Base-by-base conservation (phyloP, 1,140 invertebrate species). In the Plutomurus gul region DNA sequence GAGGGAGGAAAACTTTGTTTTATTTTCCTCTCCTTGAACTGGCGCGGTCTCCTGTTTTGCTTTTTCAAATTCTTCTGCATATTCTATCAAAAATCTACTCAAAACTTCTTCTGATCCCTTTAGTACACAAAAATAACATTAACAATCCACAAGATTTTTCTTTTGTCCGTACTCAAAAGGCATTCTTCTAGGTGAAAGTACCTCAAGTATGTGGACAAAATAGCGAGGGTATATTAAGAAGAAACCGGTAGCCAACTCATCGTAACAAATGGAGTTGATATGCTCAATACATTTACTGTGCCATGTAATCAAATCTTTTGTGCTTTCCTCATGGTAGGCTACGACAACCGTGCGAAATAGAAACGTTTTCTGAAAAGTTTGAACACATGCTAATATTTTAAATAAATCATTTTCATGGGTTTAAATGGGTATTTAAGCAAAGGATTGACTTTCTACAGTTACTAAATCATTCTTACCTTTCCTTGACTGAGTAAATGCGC, bases 171-270 rank as follows among this genome's bases (percentile, higher is more conserved):
- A 43, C n/a, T 43, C 39, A 43, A 3, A 3, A 13, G 39, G 46
- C 46, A 18, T 4, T 47, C 16, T 6, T 2, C 25, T 13, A 70
- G 40, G 13, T 7, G 43, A 6, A n/a, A 27, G 43, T 27, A 83
- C 82, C 77, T 83, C 82, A 11, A 83, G 4, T 46, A 83, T 46
- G 56, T 83, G 77, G 20, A 81, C 71, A 43, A 79, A 83, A 51
- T 81, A 76, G 22, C 78, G 72, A 11, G 77, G 80, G 22, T 83
- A 83, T 20, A 76, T 27, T 18, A 79, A 22, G 13, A 83, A 51
- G 7, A 80, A 76, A 13, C 82, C 82, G 5, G 77, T 79, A 1
- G 47, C 36, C n/a, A 37, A 30, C 51, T 83, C 82, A 40, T 76
- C 76, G 56, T 79, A 76, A 20, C 65, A 72, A 7, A 4, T 11